Evolutionary conservation across 1,140 invertebrate species (phyloP), one percentile per base, ranked within the genome.

Genomic region (Chymomyza costata): DNA sequence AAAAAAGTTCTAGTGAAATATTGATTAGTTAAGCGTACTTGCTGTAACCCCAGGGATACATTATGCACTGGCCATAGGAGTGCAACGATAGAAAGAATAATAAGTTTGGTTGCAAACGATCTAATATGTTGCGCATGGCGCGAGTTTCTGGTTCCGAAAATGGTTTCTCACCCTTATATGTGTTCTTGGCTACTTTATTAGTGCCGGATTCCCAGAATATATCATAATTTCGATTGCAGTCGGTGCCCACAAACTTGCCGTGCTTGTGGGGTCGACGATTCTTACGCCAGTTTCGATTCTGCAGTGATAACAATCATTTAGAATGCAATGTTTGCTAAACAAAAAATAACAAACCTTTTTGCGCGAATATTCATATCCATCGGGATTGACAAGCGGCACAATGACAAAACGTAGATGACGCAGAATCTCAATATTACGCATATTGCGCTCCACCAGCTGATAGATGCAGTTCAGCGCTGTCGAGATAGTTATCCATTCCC

Each of bases 61-160:
- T 87, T 17, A 90, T 86, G 44, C 87, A 86, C 51, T 89, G 86
- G 1, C 89, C 89, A 63, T 93, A 94, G 0, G 91, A 88, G 76
- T 94, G 93, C 10, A 94, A 64, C 0, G 91, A 90, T 1, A 93
- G 83, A 66, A 92, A 93, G 30, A 92, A 85, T 43, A 90, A 88
- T 2, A 92, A 82, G 17, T 87, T 67, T 7, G 89, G 57, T 5
- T 81, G 83, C 14, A 90, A 69, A 21, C 86, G 73, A 45, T 87
- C 68, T 66, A 93, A 86, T 0, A 89, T 85, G 41, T 89, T 87
- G n/a, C 88, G 85, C 31, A 92, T 86, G 10, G 90, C 88, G 46
- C 81, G 78, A 1, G 92, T 91, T 83, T 95, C 94, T 1, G 88
- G 87, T 83, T 95, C 94, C 0, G 93, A 94, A 73, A 94, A 94